These are phyloP conservation scores for Physeter macrocephalus DNA, from an alignment of 2,113 vertebrate genomes.

Conservation along the genomic window DNA sequence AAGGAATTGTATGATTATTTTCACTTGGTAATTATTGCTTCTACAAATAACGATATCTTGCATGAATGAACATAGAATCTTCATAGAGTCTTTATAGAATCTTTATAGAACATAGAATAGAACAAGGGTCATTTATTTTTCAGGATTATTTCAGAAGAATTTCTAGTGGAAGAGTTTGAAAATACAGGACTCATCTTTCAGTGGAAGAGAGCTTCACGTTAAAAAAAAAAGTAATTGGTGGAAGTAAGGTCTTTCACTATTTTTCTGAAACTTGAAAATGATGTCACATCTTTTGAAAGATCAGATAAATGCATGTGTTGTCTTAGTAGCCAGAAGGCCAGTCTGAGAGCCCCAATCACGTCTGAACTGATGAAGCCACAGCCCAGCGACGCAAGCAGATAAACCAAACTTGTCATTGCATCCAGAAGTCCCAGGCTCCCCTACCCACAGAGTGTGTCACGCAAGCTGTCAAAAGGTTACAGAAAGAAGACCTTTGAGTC, in stretches of 20 bases:
- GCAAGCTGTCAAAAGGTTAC: not conserved
- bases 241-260: not conserved
- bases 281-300: not conserved
- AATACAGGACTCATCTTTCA: not conserved
- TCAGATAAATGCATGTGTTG: not conserved
- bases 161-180: not conserved
- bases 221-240: not conserved
- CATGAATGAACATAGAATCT: not conserved
- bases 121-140: not conserved
- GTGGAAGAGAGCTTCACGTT: not conserved
- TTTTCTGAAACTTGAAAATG: conserved; percentile 11
- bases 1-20: not conserved
- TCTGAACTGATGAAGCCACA: not conserved
- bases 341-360: not conserved
- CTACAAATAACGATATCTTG: not conserved
- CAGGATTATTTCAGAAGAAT: not conserved
- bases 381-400: not conserved
- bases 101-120: not conserved
- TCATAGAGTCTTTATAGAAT: too few relatives aligned
- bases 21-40: not conserved
- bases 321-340: not conserved
- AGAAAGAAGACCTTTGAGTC: not conserved
- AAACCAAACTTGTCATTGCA: not conserved
- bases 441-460: not conserved
- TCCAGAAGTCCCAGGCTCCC: not conserved